A percentile compares a stretch with the other conserved stretches of the same genome.
Conservation (phyloP, 2,797 vertebrate species). For the Pterois miles region DNA sequence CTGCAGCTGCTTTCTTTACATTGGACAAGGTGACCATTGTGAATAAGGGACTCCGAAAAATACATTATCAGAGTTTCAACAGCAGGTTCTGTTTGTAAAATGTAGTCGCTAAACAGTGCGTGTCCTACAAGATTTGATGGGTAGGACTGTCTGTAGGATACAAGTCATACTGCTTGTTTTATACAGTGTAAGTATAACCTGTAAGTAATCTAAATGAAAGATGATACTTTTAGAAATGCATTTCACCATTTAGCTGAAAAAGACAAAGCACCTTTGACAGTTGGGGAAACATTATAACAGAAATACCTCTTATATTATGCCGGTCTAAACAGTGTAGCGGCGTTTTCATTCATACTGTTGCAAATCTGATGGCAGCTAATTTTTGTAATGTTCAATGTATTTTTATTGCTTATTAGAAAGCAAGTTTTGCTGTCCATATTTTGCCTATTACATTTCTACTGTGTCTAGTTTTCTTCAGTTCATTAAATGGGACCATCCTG, state of each 20-base stretch:
- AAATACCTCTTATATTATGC: slow-evolving; percentile 22
- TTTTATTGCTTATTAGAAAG: neutral
- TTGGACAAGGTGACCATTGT: neutral
- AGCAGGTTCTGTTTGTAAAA: neutral
- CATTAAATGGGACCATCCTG: neutral
- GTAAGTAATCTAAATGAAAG: neutral
- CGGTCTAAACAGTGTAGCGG: neutral
- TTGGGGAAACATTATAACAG: neutral
- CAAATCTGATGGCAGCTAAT: slow-evolving; percentile 60
- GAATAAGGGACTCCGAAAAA: neutral
- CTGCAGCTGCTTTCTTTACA: slow-evolving; percentile 14
- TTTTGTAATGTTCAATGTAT: neutral
- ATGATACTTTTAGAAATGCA: neutral
- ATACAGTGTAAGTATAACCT: neutral
- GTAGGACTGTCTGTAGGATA: neutral
- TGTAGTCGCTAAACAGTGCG: neutral
- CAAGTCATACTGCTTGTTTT: neutral
- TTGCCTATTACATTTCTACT: neutral
- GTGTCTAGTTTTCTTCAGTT: neutral
- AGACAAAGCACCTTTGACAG: neutral
- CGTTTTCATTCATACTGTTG: slow-evolving; percentile 1
- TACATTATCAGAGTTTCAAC: neutral
- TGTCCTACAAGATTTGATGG: neutral
- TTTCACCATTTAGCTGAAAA: neutral
- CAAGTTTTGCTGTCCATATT: neutral